Conservation (phyloP, 2,888 invertebrate species). For the Leptarthrus brevirostris region DNA sequence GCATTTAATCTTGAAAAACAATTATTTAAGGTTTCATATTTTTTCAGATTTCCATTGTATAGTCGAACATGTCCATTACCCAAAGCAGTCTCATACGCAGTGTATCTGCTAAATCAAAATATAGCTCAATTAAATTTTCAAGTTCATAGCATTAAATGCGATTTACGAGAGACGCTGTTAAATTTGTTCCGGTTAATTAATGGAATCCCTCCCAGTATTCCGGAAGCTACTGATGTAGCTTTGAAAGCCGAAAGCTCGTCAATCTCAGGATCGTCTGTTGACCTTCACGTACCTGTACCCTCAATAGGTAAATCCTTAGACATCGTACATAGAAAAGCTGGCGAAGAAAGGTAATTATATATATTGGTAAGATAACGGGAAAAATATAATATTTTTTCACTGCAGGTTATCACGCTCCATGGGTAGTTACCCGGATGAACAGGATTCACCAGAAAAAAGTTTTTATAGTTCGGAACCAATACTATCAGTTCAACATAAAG, state of each 20-base stretch:
- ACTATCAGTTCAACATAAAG: constrained; percentile 40
- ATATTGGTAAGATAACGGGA: too few relatives aligned
- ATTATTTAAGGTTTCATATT: too few relatives aligned
- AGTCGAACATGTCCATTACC: constrained; percentile 65
- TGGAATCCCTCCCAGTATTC: constrained; percentile 14
- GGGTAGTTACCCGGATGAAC: constrained; percentile 64
- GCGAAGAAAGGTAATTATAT: constrained; percentile 47
- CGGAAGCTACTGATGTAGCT: constrained; percentile 1
- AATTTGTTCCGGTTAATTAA: constrained; percentile 62
- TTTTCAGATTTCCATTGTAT: constrained; percentile 84
- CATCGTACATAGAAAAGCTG: constrained; percentile 28
- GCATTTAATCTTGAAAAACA: too few relatives aligned
- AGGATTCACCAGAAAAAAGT: constrained; percentile 55
- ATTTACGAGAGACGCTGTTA: constrained; percentile 62
- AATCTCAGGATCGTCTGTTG: constrained; percentile 65
- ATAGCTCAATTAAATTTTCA: constrained; percentile 82
- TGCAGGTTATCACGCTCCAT: constrained; percentile 59
- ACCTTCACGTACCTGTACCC: constrained; percentile 61
- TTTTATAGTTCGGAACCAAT: constrained; percentile 55
- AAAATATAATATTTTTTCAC: neutral
- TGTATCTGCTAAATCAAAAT: constrained; percentile 93
- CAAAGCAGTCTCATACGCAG: constrained; percentile 80
- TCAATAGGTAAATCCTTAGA: constrained; percentile 48
- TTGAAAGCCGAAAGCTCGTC: constrained; percentile 56
- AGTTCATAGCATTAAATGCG: constrained; percentile 59